Conservation (phyloP, 2,888 invertebrate genomes). For the Gnatocerus cornutus region DNA sequence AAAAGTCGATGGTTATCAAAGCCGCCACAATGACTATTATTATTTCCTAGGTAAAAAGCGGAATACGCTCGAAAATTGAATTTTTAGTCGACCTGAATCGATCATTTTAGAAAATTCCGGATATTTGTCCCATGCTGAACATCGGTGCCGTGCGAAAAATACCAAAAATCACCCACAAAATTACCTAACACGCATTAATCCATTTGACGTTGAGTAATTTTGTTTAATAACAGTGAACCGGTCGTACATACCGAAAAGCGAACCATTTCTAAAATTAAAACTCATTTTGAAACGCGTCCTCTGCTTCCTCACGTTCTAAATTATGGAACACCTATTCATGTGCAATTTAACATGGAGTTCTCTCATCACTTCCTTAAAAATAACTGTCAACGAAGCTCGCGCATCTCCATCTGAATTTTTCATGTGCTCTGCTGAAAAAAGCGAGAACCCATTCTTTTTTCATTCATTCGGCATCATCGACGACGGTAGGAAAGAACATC, state of each 20-base stretch:
- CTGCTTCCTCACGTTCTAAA: slow-evolving; percentile 22
- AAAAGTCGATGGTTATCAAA: too few relatives aligned
- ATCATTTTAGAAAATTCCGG: background rate
- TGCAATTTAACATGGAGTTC: slow-evolving; percentile 37
- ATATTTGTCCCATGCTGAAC: background rate
- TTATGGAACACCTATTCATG: slow-evolving; percentile 33
- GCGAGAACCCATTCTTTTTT: slow-evolving; percentile 12
- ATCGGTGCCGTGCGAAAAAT: slow-evolving; percentile 5
- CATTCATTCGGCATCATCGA: slow-evolving; percentile 10
- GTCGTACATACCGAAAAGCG: background rate
- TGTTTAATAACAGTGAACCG: slow-evolving; percentile 22
- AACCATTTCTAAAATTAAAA: slow-evolving; percentile 26
- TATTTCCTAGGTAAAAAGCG: background rate
- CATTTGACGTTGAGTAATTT: slow-evolving; percentile 15
- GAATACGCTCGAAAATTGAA: background rate
- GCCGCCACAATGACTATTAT: too few relatives aligned
- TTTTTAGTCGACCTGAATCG: background rate
- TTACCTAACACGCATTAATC: background rate
- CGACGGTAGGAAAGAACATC: slow-evolving; percentile 1
- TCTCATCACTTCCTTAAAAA: slow-evolving; percentile 41
- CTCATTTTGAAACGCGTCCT: slow-evolving; percentile 12
- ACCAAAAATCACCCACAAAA: background rate
- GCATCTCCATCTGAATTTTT: slow-evolving; percentile 37
- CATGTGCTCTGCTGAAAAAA: slow-evolving; percentile 27
- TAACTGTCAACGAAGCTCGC: slow-evolving; percentile 29